Conservation (phyloP, 2,888 invertebrate genomes). For the Xestia xanthographa region DNA sequence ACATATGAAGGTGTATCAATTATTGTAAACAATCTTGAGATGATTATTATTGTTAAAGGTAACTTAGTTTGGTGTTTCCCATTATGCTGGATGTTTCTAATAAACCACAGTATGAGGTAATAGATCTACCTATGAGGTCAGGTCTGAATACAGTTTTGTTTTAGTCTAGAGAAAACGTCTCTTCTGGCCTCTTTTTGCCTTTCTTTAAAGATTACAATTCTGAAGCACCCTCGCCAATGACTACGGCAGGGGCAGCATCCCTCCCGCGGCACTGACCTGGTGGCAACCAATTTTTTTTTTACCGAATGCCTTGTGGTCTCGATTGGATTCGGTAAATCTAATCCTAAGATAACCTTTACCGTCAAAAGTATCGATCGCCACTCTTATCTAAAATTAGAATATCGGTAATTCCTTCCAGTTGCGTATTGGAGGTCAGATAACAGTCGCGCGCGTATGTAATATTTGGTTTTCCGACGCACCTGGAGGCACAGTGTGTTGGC, state of each 20-base stretch:
- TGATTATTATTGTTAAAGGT: conserved; percentile 21
- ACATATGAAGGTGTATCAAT: conserved; percentile 22
- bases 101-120: background rate
- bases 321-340: background rate
- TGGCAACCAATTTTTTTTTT: too few species aligned
- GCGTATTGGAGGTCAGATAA: background rate
- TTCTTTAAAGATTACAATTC: background rate
- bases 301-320: background rate
- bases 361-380: background rate
- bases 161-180: background rate
- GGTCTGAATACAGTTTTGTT: background rate
- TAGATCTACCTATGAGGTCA: background rate
- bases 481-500: background rate
- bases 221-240: background rate
- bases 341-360: background rate
- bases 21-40: conserved; percentile 42
- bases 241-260: background rate
- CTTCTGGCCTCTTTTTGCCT: background rate
- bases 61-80: background rate
- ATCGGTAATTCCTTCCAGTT: conserved; percentile 5
- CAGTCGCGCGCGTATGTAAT: background rate
- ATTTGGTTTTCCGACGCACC: conserved; percentile 13
- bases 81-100: background rate
- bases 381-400: background rate
- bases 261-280: too few species aligned